These are phyloP conservation scores for Poecile montanus DNA, from an alignment of 2,797 vertebrate genomes.

Conservation along the genomic window DNA sequence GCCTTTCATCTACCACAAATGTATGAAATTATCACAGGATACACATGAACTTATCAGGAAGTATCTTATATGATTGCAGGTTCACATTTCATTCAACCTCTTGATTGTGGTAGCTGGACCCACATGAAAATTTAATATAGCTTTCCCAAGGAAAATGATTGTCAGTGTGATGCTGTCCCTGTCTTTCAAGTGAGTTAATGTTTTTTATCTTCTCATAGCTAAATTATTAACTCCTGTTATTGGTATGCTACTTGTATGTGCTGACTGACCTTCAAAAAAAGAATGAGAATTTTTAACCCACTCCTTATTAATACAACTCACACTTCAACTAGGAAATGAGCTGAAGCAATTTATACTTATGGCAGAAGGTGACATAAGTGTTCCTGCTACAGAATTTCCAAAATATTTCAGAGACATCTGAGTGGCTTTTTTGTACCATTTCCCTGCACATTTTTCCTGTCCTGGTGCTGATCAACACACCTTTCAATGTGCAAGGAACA, in stretches of 20 bases:
- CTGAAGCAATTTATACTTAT: background rate
- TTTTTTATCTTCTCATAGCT: background rate
- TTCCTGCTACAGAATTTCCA: conserved; percentile 4
- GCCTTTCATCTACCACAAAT: background rate
- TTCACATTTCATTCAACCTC: background rate
- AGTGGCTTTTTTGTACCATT: background rate
- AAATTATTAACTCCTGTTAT: background rate
- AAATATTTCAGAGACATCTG: conserved; percentile 26
- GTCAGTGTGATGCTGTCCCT: background rate
- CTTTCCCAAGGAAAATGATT: background rate
- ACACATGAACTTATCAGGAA: background rate
- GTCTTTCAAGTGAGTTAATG: background rate
- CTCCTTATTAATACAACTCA: conserved; percentile 17
- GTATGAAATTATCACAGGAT: background rate
- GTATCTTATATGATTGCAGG: background rate
- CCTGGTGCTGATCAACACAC: background rate
- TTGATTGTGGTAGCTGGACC: background rate
- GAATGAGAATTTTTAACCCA: conserved; percentile 2
- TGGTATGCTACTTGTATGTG: background rate
- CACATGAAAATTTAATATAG: background rate
- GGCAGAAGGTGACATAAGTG: background rate
- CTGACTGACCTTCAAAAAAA: conserved; percentile 12
- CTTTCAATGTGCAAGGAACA: background rate
- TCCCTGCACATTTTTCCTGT: background rate
- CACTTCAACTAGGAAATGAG: background rate